Base-by-base conservation (phyloP, 2,888 invertebrate species). In the Eudemis profundana region DNA sequence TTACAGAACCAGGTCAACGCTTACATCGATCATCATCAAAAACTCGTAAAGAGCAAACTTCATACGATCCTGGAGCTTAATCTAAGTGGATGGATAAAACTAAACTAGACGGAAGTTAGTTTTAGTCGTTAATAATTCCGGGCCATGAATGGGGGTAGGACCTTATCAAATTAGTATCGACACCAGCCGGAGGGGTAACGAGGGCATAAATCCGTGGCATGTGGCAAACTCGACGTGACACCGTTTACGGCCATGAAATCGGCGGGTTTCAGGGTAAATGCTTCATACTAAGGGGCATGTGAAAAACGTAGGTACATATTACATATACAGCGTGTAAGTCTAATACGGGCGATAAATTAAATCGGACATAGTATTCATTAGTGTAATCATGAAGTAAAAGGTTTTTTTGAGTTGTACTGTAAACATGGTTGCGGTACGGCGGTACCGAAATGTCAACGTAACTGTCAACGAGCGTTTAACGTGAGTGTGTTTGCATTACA, bases 151-250 rank as follows among this genome's bases (percentile, higher is more conserved):
- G 57, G 68, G 64, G 61, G 56, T 67, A 68, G 61, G 38, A 63
- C 66, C 68, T 53, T 69, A 67, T 68, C 70, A 67, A 70, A 70
- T 70, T 70, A 70, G 68, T 61, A 67, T 67, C 65, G 70, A 70
- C 70, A 67, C 51, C 40, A 38, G 46, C 42, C 50, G 57, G 61
- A 68, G 70, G 68, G 69, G 70, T 69, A 67, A 68, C 72, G 69
- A 69, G 70, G 71, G 72, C 72, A 70, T 73, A 78, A 79, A 80
- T 78, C 77, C 74, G 65, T 61, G 54, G 70, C 69, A 69, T 71
- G 73, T 64, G 66, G 66, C 42, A 62, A 69, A 74, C 69, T 74
- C 68, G 70, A 78, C 75, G 78, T 78, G 78, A 76, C 71, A 72
- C 70, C 70, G 68, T 62, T 51, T 15, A 15, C 15, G 53, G 67